phyloP scores from a whole-genome alignment of 64 coral and sea anemone genomes.

The Montipora sp. region DNA sequence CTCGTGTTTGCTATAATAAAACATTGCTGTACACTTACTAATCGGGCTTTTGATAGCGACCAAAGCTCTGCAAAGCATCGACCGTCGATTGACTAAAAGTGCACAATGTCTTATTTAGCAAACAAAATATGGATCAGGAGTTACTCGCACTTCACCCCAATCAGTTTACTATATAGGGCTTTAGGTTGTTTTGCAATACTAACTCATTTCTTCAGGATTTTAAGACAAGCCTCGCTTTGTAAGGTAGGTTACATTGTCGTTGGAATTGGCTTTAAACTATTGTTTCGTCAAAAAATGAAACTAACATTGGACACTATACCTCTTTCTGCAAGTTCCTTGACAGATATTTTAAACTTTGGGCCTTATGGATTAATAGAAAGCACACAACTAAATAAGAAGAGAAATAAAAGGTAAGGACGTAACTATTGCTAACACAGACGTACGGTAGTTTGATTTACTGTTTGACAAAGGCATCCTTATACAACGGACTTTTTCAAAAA shows the following conservation, averaged over 20 bases:
- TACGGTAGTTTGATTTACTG: too few species aligned
- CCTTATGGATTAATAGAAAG: too few species aligned
- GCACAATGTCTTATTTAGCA: slow-evolving; percentile 63
- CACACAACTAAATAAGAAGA: too few species aligned
- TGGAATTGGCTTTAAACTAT: not conserved
- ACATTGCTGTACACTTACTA: slow-evolving; percentile 5
- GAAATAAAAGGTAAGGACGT: too few species aligned
- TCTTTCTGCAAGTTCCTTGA: too few species aligned
- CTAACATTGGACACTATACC: too few species aligned
- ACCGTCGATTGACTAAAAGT: slow-evolving; percentile 12
- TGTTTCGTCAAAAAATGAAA: too few species aligned
- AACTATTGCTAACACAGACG: too few species aligned
- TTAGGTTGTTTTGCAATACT: not conserved
- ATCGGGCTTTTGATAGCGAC: not conserved
- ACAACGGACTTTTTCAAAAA: too few species aligned
- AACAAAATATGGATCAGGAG: slow-evolving; percentile 84
- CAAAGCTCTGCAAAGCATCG: not conserved
- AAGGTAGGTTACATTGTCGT: not conserved
- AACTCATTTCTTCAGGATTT: not conserved
- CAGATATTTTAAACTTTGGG: too few species aligned
- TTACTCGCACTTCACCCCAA: slow-evolving; percentile 50
- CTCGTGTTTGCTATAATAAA: slow-evolving; percentile 58
- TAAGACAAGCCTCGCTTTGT: not conserved
- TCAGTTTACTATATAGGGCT: not conserved
- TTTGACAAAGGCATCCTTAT: too few species aligned